These are phyloP conservation scores for Saccopteryx bilineata DNA, from an alignment of 2,113 vertebrate species.

Conservation along the genomic window DNA sequence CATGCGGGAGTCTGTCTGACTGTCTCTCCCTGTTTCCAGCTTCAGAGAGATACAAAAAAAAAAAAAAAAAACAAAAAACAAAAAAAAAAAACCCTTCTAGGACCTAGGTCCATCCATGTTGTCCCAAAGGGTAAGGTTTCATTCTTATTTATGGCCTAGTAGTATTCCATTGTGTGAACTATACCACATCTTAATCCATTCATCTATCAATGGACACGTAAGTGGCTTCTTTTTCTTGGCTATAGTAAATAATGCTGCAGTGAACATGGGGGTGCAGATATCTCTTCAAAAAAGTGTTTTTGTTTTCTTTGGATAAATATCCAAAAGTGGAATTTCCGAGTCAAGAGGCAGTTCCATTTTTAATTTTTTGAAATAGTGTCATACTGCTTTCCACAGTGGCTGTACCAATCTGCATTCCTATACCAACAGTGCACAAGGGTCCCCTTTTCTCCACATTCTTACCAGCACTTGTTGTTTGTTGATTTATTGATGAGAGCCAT, in stretches of 20 bases:
- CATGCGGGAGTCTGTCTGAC: too few relatives aligned
- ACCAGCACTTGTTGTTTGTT: background rate
- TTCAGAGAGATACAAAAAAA: too few relatives aligned
- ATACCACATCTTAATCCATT: background rate
- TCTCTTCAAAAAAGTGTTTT: background rate
- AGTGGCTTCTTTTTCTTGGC: background rate
- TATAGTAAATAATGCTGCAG: background rate
- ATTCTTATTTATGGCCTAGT: background rate
- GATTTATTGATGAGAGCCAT: background rate
- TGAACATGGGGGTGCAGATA: background rate
- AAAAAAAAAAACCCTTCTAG: too few relatives aligned
- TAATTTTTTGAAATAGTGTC: background rate
- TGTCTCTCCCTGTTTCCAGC: too few relatives aligned
- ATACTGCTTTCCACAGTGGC: background rate
- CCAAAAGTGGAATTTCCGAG: background rate
- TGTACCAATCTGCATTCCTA: background rate
- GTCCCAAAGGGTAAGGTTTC: background rate
- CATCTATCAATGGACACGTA: background rate
- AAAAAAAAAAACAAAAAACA: too few relatives aligned
- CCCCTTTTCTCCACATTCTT: background rate
- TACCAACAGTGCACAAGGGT: background rate
- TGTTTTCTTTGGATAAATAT: background rate
- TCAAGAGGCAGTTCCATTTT: background rate
- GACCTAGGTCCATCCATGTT: too few relatives aligned
- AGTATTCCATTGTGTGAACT: background rate